Conservation (phyloP, 2,113 vertebrate genomes). For the Gracilinanus agilis region DNA sequence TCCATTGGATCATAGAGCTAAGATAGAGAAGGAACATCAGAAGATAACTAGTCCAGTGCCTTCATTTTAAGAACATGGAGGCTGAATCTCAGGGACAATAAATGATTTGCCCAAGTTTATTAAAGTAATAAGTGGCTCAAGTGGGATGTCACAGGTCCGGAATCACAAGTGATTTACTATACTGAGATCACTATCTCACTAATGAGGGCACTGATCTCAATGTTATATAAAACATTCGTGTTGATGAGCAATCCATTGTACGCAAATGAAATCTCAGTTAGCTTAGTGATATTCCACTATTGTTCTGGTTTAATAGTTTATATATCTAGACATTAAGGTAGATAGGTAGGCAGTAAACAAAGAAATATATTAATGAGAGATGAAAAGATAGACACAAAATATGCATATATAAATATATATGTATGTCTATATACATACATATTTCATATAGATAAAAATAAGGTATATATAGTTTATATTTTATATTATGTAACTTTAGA, state of each 20-base stretch:
- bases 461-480: background rate
- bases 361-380: background rate
- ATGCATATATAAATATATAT: background rate
- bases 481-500: background rate
- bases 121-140: background rate
- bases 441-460: background rate
- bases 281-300: background rate
- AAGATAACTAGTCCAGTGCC: background rate
- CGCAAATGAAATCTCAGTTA: background rate
- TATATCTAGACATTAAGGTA: background rate
- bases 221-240: background rate
- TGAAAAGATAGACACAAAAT: background rate
- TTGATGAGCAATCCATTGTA: background rate
- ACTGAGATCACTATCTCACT: background rate
- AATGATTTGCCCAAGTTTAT: background rate
- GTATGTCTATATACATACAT: background rate
- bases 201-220: background rate
- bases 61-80: background rate
- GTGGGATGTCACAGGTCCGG: background rate
- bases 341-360: background rate
- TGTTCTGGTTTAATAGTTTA: background rate
- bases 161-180: background rate
- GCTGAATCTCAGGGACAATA: background rate
- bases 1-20: background rate
- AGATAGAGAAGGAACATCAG: background rate